Conservation (phyloP, 2,888 invertebrate genomes). For the Nudaria mundana region DNA sequence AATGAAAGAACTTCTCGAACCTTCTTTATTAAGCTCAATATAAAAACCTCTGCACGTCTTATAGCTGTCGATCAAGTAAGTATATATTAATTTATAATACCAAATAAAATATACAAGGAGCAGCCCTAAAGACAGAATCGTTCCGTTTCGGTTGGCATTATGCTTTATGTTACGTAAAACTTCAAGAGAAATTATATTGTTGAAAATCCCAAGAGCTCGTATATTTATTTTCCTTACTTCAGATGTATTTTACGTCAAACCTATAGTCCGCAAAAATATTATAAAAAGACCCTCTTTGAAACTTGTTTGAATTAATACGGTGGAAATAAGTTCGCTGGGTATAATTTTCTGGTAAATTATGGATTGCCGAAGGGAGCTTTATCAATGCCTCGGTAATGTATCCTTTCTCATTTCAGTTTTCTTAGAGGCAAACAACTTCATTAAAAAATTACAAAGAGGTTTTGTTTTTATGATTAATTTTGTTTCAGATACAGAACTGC, state of each 20-base stretch:
- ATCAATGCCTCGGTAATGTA: constrained; percentile 56
- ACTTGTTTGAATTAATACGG: constrained; percentile 43
- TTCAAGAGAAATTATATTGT: constrained; percentile 22
- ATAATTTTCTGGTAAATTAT: constrained; percentile 53
- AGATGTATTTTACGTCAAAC: constrained; percentile 20
- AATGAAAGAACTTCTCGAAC: constrained; percentile 30
- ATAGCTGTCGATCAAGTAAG: constrained; percentile 22
- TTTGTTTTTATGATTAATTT: constrained; percentile 30
- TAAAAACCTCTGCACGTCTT: constrained; percentile 27
- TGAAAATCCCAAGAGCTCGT: constrained; percentile 16
- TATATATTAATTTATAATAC: constrained; percentile 31
- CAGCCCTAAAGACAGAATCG: constrained; percentile 41
- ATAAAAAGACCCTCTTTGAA: constrained; percentile 22
- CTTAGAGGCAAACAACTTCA: constrained; percentile 41
- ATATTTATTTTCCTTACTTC: constrained; percentile 28
- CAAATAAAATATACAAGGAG: constrained; percentile 40
- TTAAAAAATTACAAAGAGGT: too few species aligned
- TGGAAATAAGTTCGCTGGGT: constrained; percentile 38
- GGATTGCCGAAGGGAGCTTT: constrained; percentile 49
- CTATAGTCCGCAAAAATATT: constrained; percentile 26
- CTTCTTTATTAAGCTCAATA: constrained; percentile 31
- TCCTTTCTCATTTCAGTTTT: constrained; percentile 38
- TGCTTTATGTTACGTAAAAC: constrained; percentile 32
- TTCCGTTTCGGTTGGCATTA: constrained; percentile 38
- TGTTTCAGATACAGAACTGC: too few species aligned